These are phyloP conservation scores for Aphodius sticticus DNA, from an alignment of 2,888 invertebrate genomes.

Conservation along the genomic window DNA sequence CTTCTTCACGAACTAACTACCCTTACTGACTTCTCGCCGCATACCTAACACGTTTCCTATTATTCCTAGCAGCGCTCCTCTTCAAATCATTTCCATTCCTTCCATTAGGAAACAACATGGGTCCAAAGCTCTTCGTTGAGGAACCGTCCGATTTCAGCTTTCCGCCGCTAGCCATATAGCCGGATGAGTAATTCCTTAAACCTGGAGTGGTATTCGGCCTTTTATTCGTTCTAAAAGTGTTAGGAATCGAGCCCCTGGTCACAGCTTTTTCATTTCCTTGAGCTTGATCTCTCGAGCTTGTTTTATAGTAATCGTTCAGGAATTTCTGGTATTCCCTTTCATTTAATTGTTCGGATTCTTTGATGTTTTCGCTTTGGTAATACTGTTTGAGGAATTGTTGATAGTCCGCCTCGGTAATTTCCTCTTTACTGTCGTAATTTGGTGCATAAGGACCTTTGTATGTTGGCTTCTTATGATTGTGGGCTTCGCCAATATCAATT, in stretches of 20 bases:
- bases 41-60: conserved; percentile 11
- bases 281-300: not conserved
- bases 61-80: conserved; percentile 23
- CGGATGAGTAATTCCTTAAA: conserved; percentile 59
- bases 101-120: conserved; percentile 22
- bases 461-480: conserved; percentile 24
- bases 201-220: conserved; percentile 61
- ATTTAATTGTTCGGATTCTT: conserved; percentile 28
- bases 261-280: conserved; percentile 11
- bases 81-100: conserved; percentile 26
- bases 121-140: conserved; percentile 21
- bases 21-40: conserved; percentile 4
- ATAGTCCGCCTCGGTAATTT: conserved; percentile 31
- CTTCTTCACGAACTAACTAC: not conserved
- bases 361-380: conserved; percentile 27
- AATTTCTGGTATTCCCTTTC: conserved; percentile 33
- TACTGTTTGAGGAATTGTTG: conserved; percentile 33
- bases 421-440: not conserved
- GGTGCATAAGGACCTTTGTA: conserved; percentile 8
- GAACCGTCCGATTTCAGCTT: conserved; percentile 26
- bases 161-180: not conserved
- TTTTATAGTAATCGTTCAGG: conserved; percentile 30
- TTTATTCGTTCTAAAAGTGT: conserved; percentile 47
- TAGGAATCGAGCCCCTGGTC: conserved; percentile 32
- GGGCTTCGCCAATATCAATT: conserved; percentile 35